Conservation (phyloP, 1,140 invertebrate species). For the Orius insidiosus region DNA sequence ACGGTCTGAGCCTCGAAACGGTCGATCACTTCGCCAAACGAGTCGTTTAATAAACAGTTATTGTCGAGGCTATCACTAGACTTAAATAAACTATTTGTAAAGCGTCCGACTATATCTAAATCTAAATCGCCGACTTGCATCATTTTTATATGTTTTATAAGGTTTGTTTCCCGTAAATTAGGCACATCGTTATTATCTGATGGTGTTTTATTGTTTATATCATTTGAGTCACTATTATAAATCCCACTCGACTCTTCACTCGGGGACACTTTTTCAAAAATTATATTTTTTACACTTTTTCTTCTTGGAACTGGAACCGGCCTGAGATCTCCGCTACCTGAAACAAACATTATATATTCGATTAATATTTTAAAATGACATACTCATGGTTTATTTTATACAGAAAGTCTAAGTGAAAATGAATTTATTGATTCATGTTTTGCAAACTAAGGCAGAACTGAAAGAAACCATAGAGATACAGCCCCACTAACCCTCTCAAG, state of each 20-base stretch:
- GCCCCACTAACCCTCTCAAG: neutral
- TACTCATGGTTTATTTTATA: neutral
- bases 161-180: slow-evolving; percentile 5
- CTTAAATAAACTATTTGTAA: slow-evolving; percentile 4
- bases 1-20: slow-evolving; percentile 1
- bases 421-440: neutral
- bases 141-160: neutral
- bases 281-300: no score
- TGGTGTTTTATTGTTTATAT: neutral
- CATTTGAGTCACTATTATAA: no score
- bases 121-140: no score
- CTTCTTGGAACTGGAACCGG: no score
- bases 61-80: slow-evolving; percentile 11
- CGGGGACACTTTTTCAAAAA: no score
- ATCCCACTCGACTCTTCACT: no score
- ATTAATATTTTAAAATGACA: neutral
- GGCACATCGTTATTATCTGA: slow-evolving; percentile 11
- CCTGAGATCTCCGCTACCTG: no score
- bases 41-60: slow-evolving; percentile 9
- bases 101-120: no score
- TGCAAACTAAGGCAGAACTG: neutral
- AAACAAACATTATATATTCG: no score
- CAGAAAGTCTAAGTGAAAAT: slow-evolving; percentile 2
- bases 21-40: slow-evolving; percentile 1
- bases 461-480: neutral